These are phyloP conservation scores for Alloplasta piceator DNA, from an alignment of 2,888 invertebrate genomes.

Conservation along the genomic window DNA sequence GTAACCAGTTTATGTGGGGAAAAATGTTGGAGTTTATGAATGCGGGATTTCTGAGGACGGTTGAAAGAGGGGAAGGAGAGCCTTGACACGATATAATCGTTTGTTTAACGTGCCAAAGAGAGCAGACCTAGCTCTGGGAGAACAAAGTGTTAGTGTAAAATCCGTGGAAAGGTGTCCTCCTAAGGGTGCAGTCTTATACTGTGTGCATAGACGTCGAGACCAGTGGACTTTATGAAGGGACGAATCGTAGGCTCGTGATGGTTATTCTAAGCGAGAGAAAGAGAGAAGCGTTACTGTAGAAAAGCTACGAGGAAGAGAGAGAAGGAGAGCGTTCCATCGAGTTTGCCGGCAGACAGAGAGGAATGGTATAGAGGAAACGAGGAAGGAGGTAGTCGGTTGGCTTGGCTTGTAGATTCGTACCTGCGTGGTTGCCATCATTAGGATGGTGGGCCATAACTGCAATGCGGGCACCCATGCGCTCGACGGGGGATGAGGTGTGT, in stretches of 20 bases:
- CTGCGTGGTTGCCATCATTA: constrained; percentile 81
- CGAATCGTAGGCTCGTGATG: constrained; percentile 26
- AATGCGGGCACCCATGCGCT: constrained; percentile 81
- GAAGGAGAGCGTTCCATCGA: constrained; percentile 42
- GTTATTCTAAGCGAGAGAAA: constrained; percentile 32
- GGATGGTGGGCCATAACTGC: constrained; percentile 82
- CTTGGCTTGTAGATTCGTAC: constrained; percentile 75
- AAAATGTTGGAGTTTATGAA: no score
- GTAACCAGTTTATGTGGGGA: no score
- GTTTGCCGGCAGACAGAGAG: constrained; percentile 55
- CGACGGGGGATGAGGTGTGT: constrained; percentile 63
- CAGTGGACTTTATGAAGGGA: constrained; percentile 48
- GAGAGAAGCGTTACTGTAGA: constrained; percentile 25
- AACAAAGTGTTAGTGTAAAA: constrained; percentile 77
- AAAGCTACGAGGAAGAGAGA: constrained; percentile 12
- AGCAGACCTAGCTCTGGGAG: constrained; percentile 61
- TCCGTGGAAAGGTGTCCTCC: constrained; percentile 54
- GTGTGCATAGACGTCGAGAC: constrained; percentile 25
- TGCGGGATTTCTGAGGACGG: no score
- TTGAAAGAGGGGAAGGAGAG: background rate
- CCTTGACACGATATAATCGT: constrained; percentile 60
- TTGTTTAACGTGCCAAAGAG: constrained; percentile 57
- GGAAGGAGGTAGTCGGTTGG: constrained; percentile 42
- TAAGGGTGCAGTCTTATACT: constrained; percentile 24
- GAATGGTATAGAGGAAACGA: constrained; percentile 47